Base-by-base conservation (phyloP, 2,888 invertebrate species). In the Tortricodes alternella region DNA sequence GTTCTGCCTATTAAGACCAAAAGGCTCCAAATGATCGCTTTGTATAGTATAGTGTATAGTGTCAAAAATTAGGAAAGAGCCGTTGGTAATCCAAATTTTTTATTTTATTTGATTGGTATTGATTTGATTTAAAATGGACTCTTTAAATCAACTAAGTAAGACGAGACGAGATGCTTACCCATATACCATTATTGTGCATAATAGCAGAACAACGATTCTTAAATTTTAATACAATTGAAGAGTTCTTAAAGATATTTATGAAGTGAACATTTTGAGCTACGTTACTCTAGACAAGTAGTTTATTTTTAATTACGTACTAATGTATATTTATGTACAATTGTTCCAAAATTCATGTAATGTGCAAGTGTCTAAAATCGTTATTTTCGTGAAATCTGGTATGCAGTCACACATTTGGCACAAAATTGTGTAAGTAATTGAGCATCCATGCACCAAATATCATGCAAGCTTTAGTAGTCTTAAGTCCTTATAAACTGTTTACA, bases 191-290 rank as follows among this genome's bases (percentile, higher is more conserved):
- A 27, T 50, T 56, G 44, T 56, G 35, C 48, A 46, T 46, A n/a
- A 64, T 63, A 68, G 65, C 61, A 57, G 58, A 65, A 67, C 67
- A 60, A 61, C 43, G 49, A 49, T 43, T 53, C 44, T 53, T 70
- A 74, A 57, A 68, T 70, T 62, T 62, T 62, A 71, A 70, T 75
- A 70, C 73, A 71, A 70, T 83, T 80, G 76, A 64, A 75, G 80
- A 81, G 75, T 76, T 76, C 81, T 83, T 84, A 85, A 64, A 67
- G 66, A 75, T 78, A 78, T 75, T 76, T 68, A 78, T 69, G 78
- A 84, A 81, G 74, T 80, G 77, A 86, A 83, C 76, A 78, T 79
- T 78, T 85, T 84, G 86, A 86, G 83, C 87, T 87, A 87, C 84
- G 70, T 68, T 83, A 81, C 70, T 73, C 85, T 86, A 87, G 68